Percentiles rank a stretch among this genome's conserved stretches.
These are phyloP conservation scores for Gymnocephalus cernua DNA, from an alignment of 2,113 vertebrate genomes.

Conservation along the genomic window DNA sequence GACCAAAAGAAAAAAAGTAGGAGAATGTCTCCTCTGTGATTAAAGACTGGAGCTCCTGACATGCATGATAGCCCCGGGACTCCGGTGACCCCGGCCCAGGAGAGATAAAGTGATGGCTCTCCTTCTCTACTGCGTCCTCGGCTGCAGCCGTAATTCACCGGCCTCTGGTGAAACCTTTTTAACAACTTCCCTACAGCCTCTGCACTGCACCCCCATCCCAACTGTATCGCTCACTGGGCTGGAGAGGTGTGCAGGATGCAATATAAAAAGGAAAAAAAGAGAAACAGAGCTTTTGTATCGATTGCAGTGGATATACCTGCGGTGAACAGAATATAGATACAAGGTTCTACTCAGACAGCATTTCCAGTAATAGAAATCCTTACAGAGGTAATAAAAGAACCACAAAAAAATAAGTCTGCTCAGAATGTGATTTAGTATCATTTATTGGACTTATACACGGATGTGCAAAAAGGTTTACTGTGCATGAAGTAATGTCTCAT, in stretches of 20 bases:
- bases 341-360: not conserved
- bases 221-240: not conserved
- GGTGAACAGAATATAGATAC: constrained; percentile 23
- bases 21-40: constrained; percentile 60
- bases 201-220: constrained; percentile 15
- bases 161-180: constrained; percentile 38
- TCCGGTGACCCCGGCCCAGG: constrained; percentile 45
- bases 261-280: not conserved
- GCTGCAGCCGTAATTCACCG: constrained; percentile 53
- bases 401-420: not conserved
- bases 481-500: constrained; percentile 10
- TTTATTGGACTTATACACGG: not conserved
- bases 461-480: constrained; percentile 13
- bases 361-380: constrained; percentile 11
- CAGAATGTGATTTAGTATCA: constrained; percentile 5
- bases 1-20: constrained; percentile 51
- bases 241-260: constrained; percentile 15
- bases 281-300: not conserved
- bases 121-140: not conserved
- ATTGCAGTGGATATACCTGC: constrained; percentile 1
- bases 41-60: constrained; percentile 64
- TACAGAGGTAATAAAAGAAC: not conserved
- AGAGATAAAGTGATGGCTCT: constrained; percentile 59
- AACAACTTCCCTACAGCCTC: constrained; percentile 28
- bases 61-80: constrained; percentile 62